These are phyloP conservation scores for Diabrotica undecimpunctata DNA, from an alignment of 1,140 invertebrate species.

Conservation along the genomic window DNA sequence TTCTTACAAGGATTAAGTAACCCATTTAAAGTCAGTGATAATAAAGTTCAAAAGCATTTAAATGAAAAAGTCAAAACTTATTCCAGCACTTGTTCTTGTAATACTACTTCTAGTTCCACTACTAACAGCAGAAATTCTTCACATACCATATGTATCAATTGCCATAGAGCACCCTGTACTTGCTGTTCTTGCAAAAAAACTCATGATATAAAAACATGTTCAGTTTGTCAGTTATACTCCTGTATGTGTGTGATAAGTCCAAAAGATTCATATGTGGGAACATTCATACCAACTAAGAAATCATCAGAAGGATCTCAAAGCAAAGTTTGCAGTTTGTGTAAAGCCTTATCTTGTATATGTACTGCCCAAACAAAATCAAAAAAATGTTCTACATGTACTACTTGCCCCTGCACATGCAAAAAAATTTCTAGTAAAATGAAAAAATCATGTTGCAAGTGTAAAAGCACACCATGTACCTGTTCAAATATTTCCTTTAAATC, in stretches of 20 bases:
- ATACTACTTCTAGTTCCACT: neutral
- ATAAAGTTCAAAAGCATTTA: neutral
- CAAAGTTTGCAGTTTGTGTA: too few relatives aligned
- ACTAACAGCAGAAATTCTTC: neutral
- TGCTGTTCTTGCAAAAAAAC: slow-evolving; percentile 4
- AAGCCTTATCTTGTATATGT: too few relatives aligned
- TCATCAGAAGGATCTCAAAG: neutral
- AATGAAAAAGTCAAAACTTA: neutral
- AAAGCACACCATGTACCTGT: too few relatives aligned
- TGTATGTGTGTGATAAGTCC: neutral
- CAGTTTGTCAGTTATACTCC: neutral
- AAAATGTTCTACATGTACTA: too few relatives aligned
- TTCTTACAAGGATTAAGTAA: neutral
- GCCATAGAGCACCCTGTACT: neutral
- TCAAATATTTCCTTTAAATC: neutral
- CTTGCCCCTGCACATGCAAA: too few relatives aligned
- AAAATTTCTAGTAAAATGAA: too few relatives aligned
- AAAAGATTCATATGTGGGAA: neutral
- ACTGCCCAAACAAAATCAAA: too few relatives aligned
- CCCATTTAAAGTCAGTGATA: slow-evolving; percentile 4
- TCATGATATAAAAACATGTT: neutral
- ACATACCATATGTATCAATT: slow-evolving; percentile 5
- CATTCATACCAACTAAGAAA: neutral
- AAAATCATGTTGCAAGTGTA: too few relatives aligned
- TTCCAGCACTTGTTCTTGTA: neutral